Evolutionary conservation across 2,797 vertebrate genomes (phyloP).

Genomic region (Semotilus atromaculatus): DNA sequence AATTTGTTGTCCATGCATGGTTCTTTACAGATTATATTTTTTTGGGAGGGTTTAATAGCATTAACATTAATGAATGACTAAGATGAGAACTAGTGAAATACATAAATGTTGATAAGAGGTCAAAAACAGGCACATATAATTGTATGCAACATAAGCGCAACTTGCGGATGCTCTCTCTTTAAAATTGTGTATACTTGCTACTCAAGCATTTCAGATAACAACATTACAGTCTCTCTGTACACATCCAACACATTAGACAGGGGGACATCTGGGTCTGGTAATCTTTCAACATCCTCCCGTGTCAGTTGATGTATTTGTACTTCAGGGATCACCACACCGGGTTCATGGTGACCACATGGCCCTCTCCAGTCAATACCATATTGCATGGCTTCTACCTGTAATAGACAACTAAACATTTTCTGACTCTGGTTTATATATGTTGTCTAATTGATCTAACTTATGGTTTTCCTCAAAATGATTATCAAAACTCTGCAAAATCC

Average conservation of each 20-base stretch:
- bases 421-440: too few species aligned
- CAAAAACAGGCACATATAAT: too few species aligned
- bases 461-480: too few species aligned
- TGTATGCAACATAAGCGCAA: not conserved
- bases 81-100: too few species aligned
- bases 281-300: not conserved
- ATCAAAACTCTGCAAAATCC: too few species aligned
- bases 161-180: not conserved
- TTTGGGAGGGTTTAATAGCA: too few species aligned
- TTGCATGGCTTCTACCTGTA: not conserved
- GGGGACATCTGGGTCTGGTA: slow-evolving; percentile 17
- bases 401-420: not conserved
- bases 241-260: slow-evolving; percentile 16
- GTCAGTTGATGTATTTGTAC: slow-evolving; percentile 1
- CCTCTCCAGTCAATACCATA: slow-evolving; percentile 37
- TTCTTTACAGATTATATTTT: too few species aligned
- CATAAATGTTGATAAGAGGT: too few species aligned
- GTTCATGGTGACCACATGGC: not conserved
- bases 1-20: too few species aligned
- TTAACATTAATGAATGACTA: too few species aligned
- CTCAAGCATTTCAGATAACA: slow-evolving; percentile 12
- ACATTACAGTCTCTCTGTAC: slow-evolving; percentile 32
- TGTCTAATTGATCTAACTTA: too few species aligned
- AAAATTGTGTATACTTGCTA: not conserved
- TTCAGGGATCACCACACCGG: not conserved